A percentile compares a stretch with the other conserved stretches of the same genome.
phyloP scores from a whole-genome alignment of 2,797 vertebrate species.

The Monodelphis domestica region DNA sequence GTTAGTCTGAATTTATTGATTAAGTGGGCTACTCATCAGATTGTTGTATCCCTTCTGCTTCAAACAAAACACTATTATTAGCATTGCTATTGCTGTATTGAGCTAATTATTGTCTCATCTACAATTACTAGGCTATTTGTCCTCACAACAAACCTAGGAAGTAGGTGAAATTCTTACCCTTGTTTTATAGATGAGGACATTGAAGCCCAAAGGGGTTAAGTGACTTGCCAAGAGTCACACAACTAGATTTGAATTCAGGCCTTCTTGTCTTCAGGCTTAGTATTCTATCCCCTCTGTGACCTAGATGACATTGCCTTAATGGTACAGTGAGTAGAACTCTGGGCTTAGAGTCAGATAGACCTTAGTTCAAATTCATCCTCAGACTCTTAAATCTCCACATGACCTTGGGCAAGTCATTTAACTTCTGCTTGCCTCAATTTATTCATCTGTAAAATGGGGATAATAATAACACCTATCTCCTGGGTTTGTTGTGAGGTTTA shows the following conservation, averaged over 20 bases:
- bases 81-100: constrained; percentile 54
- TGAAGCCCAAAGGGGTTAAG: not conserved
- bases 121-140: not conserved
- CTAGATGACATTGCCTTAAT: not conserved
- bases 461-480: not conserved
- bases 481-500: not conserved
- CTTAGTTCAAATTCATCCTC: not conserved
- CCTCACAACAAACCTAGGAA: not conserved
- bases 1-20: constrained; percentile 58
- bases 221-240: not conserved
- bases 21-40: constrained; percentile 59
- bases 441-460: not conserved
- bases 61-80: constrained; percentile 50
- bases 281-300: not conserved
- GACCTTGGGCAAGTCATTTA: not conserved
- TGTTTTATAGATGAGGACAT: not conserved
- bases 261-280: not conserved
- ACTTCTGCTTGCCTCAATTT: not conserved
- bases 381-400: not conserved
- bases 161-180: not conserved
- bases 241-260: not conserved
- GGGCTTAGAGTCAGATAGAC: not conserved
- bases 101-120: constrained; percentile 53
- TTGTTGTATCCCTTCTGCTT: constrained; percentile 40
- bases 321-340: not conserved